These are phyloP conservation scores for Glomeris marginata DNA, from an alignment of 2,888 invertebrate genomes.

Conservation along the genomic window DNA sequence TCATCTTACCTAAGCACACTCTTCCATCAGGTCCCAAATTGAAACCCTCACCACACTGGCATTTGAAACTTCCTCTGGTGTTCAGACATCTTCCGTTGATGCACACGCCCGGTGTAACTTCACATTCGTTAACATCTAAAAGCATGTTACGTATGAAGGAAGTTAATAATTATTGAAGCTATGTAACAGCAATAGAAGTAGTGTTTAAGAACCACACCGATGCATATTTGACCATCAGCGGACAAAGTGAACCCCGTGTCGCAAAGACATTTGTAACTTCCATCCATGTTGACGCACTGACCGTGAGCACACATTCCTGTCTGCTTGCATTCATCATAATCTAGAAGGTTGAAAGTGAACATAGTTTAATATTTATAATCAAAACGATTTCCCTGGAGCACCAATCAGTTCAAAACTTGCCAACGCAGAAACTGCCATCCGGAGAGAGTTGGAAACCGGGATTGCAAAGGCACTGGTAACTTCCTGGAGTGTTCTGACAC, in stretches of 20 bases:
- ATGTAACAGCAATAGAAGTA: neutral
- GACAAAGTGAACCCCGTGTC: conserved; percentile 49
- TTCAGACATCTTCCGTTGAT: conserved; percentile 60
- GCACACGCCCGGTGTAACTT: conserved; percentile 43
- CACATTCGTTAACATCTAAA: conserved; percentile 64
- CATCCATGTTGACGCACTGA: conserved; percentile 20
- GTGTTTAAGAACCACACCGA: conserved; percentile 30
- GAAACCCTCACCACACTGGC: conserved; percentile 51
- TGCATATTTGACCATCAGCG: conserved; percentile 45
- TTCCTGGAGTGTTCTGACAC: conserved; percentile 29
- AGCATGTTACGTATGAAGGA: neutral
- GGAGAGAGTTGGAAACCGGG: conserved; percentile 59
- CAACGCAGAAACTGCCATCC: conserved; percentile 46
- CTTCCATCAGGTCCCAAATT: conserved; percentile 58
- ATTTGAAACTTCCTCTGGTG: conserved; percentile 59
- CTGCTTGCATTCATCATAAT: conserved; percentile 20
- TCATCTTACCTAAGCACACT: conserved; percentile 49
- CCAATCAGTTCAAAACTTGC: conserved; percentile 23
- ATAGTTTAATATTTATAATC: conserved; percentile 1
- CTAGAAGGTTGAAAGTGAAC: conserved; percentile 12
- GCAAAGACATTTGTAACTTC: conserved; percentile 48
- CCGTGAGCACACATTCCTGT: conserved; percentile 21
- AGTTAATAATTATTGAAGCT: neutral
- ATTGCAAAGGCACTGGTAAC: conserved; percentile 52
- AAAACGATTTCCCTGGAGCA: no score